These are phyloP conservation scores for Limosa lapponica DNA, from an alignment of 2,797 vertebrate species.

Conservation along the genomic window DNA sequence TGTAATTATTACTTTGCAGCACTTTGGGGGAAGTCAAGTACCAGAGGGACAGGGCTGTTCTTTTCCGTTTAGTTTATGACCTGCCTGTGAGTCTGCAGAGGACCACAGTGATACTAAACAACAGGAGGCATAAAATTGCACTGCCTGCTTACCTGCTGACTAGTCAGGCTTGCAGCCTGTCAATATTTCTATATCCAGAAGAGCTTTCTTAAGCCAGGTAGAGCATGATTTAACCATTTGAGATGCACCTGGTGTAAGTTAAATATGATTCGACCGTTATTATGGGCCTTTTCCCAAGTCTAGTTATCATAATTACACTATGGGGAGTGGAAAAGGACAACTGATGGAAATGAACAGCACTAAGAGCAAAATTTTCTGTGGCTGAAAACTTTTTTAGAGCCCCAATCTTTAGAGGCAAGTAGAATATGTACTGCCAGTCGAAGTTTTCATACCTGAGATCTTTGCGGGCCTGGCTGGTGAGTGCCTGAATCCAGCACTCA, in stretches of 20 bases:
- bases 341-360: not conserved
- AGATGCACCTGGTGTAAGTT: constrained; percentile 29
- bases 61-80: constrained; percentile 39
- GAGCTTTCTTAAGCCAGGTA: constrained; percentile 2
- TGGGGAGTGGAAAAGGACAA: not conserved
- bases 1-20: constrained; percentile 9
- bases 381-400: not conserved
- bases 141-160: not conserved
- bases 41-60: not conserved
- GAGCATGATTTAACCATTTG: not conserved
- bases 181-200: not conserved
- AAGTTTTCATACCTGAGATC: not conserved
- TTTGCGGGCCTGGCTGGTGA: not conserved
- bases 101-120: not conserved
- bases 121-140: not conserved
- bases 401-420: not conserved
- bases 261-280: not conserved
- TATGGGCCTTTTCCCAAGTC: not conserved
- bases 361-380: not conserved
- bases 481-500: not conserved
- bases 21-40: not conserved
- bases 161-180: not conserved
- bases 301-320: not conserved
- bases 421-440: not conserved
- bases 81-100: not conserved